Base-by-base conservation (phyloP, 2,113 vertebrate species). In the Acrocephalus kingi region DNA sequence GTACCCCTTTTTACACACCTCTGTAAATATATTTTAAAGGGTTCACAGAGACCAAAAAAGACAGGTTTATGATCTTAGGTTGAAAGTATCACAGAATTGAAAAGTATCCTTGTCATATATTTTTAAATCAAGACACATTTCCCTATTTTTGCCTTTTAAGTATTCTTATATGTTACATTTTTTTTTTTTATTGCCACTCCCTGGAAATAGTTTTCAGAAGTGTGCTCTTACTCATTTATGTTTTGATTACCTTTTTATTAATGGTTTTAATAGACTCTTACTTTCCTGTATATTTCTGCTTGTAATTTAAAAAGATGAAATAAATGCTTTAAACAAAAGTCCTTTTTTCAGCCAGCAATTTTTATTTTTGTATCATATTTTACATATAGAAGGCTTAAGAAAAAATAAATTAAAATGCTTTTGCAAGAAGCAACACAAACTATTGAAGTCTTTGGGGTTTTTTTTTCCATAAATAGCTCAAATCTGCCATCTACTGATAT, bases 401-500 rank as follows among this genome's bases (percentile, higher is more conserved):
- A 97, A 97, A 94, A 91, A 96, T 74, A 97, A 96, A 96, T 95
- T 76, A 95, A 97, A 98, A 97, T 88, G 96, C 30, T 85, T 97
- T 96, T 96, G 19, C 88, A 92, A 92, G 64, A 88, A 64, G 55
- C 66, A 76, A 31, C 46, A 63, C 27, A 71, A 78, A 90, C 61
- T 68, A 30, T 31, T 69, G 90, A 55, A 31, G 3, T 12, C 10
- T 35, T 51, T 75, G 43, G 11, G 58, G 3, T 3, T 4, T 43
- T 25, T 25, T 39, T 89, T 75, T 37, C 77, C 82, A 96, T 96
- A 97, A 90, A 89, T 95, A 97, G 97, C 86, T 85, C 97, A 98
- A 98, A 97, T 94, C 86, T 97, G 97, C 98, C 98, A 98, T 89
- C 98, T 98, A 96, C 80, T 96, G 98, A 91, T 75, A 55, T 28